Base-by-base conservation (phyloP, 2,113 vertebrate genomes). In the Cyprinodon variegatus region DNA sequence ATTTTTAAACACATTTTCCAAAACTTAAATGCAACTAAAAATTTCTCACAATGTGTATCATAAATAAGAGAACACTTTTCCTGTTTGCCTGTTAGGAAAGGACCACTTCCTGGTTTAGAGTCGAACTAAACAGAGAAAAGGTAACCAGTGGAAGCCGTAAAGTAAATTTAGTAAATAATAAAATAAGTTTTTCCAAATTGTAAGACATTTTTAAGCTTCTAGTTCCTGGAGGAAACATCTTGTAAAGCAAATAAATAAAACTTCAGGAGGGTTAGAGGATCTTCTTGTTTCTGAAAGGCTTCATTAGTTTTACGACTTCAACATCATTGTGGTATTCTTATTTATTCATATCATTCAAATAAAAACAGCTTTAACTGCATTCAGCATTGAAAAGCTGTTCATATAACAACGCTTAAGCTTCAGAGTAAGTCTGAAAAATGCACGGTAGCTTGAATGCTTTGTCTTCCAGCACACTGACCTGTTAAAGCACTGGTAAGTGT, bases 401-500 rank as follows among this genome's bases (percentile, higher is more conserved):
- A 20, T 57, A 8, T 57, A 45, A 57, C 20, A 57, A 7, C 50
- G n/a, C 20, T 20, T 57, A 8, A 57, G 48, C 50, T 20, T n/a
- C 17, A 57, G 7, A n/a, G 6, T 57, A 20, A 20, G 50, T 53
- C 48, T 53, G 17, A 57, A 4, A 57, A 20, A 6, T 53, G 20
- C 2, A 53, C 50, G 15, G 50, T 53, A 9, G 9, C 50, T n/a
- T 2, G 17, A 20, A 7, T 4, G 50, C 7, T 0, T 20, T 20
- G 50, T 53, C 50, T 57, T 57, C 50, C 17, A 20, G 17, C 50
- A 22, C 46, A 48, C 79, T 83, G 82, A 99, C 98, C 97, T 99
- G 45, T 91, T 74, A 82, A 95, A 96, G 86, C 98, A 99, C 89
- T 99, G 97, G 83, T 96, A 98, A 0, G 96, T 97, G 91, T 99